Conservation (phyloP, 2,113 vertebrate species). For the Crotalus tigris region DNA sequence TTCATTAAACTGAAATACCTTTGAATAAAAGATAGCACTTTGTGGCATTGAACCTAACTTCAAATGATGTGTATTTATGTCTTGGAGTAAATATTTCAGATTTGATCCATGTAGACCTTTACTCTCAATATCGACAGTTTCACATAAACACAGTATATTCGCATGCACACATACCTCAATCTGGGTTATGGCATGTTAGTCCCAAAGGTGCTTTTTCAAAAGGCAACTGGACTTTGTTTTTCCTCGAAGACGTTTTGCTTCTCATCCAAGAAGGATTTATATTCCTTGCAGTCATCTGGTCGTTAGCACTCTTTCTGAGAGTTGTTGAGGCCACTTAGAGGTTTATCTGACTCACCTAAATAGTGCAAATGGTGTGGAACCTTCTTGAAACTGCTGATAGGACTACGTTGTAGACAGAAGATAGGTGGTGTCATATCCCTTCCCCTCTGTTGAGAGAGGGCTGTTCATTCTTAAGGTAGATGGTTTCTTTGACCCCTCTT, state of each 20-base stretch:
- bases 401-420: not conserved
- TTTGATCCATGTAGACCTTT: not conserved
- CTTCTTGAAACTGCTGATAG: not conserved
- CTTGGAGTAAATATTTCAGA: not conserved
- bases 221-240: not conserved
- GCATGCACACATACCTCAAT: not conserved
- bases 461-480: not conserved
- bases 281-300: not conserved
- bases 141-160: not conserved
- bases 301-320: not conserved
- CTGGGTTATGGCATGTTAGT: not conserved
- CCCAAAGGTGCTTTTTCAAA: not conserved
- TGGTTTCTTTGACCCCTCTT: not conserved
- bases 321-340: not conserved
- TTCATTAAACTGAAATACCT: slow-evolving; percentile 38
- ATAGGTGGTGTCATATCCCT: not conserved
- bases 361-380: not conserved
- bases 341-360: not conserved
- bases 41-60: slow-evolving; percentile 6
- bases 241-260: not conserved
- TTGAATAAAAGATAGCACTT: slow-evolving; percentile 13
- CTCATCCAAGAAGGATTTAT: not conserved
- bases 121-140: not conserved
- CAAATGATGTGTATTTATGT: not conserved
- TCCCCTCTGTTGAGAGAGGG: not conserved